A percentile compares a stretch with the other conserved stretches of the same genome.
Evolutionary conservation across 37 sponge, comb jelly and placozoan species (phyloP).

Genomic region (Halisarca cf. caerulea): DNA sequence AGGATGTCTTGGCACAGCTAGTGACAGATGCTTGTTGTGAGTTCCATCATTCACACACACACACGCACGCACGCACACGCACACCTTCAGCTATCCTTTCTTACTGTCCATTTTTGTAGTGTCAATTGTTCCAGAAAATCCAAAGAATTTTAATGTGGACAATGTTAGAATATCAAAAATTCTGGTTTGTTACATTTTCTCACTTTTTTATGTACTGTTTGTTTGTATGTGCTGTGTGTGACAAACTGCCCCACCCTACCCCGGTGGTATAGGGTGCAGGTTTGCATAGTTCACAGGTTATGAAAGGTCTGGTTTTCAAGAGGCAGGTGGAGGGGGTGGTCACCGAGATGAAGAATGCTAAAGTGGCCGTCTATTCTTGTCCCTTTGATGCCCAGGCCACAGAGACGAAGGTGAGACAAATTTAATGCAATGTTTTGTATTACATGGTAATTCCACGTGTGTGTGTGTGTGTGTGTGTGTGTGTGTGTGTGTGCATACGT

Average conservation of each 20-base stretch:
- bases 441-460: too few species aligned
- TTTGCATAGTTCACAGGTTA: slow-evolving; percentile 70
- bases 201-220: background rate
- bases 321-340: slow-evolving; percentile 89
- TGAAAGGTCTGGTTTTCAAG: slow-evolving; percentile 94
- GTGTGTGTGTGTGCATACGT: too few species aligned
- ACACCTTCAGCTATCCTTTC: background rate
- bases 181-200: slow-evolving; percentile 48
- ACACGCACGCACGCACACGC: too few species aligned
- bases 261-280: slow-evolving; percentile 76
- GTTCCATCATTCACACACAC: background rate
- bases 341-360: slow-evolving; percentile 73
- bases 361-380: slow-evolving; percentile 90
- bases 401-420: slow-evolving; percentile 81
- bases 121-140: slow-evolving; percentile 67
- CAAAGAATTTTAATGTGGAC: slow-evolving; percentile 90
- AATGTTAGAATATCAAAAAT: slow-evolving; percentile 89
- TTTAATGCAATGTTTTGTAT: too few species aligned
- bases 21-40: slow-evolving; percentile 93
- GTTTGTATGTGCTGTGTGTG: background rate
- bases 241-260: too few species aligned
- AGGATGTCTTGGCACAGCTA: slow-evolving; percentile 85
- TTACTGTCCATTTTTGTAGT: slow-evolving; percentile 29
- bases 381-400: slow-evolving; percentile 88
- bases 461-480: too few species aligned